These are phyloP conservation scores for Buathra laborator DNA, from an alignment of 2,888 invertebrate genomes.

Conservation along the genomic window DNA sequence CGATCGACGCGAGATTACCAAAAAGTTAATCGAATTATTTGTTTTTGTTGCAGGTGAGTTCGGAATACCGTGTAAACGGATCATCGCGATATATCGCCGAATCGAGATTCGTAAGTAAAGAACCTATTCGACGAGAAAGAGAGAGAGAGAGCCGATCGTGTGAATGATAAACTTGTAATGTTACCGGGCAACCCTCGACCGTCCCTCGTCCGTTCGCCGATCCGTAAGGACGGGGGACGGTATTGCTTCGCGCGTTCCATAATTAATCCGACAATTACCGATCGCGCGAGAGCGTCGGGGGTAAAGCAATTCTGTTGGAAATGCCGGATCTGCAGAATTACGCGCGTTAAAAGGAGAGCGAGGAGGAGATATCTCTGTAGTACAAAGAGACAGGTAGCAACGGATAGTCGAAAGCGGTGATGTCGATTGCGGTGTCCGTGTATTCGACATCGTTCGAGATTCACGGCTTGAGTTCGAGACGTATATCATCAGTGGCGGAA, in stretches of 20 bases:
- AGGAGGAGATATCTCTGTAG: conserved; percentile 36
- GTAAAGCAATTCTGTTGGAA: conserved; percentile 62
- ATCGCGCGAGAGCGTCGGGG: conserved; percentile 65
- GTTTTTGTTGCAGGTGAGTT: conserved; percentile 81
- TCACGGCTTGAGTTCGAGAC: conserved; percentile 23
- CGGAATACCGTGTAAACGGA: neutral
- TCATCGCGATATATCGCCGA: conserved; percentile 26
- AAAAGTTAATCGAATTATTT: conserved; percentile 54
- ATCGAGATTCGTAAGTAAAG: conserved; percentile 67
- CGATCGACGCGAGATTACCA: neutral
- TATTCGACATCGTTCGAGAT: conserved; percentile 21
- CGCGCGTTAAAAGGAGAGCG: conserved; percentile 70
- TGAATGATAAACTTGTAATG: conserved; percentile 74
- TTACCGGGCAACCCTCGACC: conserved; percentile 49
- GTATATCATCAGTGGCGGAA: neutral
- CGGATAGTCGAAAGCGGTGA: conserved; percentile 31
- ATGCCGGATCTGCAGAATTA: conserved; percentile 72
- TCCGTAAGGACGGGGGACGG: neutral
- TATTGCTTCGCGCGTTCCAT: conserved; percentile 69
- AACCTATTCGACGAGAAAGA: conserved; percentile 33
- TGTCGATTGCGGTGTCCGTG: conserved; percentile 33
- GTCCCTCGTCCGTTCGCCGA: neutral
- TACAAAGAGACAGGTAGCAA: conserved; percentile 53
- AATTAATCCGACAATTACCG: conserved; percentile 82
- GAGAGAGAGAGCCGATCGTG: neutral